Evolutionary conservation across 2,113 vertebrate species (phyloP).

Genomic region (Brienomyrus longianalis): DNA sequence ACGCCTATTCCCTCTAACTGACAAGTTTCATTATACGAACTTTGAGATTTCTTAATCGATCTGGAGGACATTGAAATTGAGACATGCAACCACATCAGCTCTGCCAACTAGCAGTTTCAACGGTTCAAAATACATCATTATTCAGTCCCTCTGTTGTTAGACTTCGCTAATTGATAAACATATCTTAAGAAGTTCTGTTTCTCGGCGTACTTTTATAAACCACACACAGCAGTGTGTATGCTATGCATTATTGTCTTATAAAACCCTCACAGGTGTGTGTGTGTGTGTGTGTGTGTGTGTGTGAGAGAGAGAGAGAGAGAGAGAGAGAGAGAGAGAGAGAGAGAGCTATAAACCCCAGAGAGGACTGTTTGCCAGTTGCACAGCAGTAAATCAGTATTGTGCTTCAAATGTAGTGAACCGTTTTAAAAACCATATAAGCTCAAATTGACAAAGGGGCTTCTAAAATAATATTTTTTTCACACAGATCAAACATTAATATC

Average conservation of each 20-base stretch:
- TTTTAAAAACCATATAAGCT: neutral
- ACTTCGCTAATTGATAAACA: neutral
- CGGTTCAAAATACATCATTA: neutral
- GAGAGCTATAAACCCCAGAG: neutral
- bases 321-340: neutral
- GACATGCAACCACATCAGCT: neutral
- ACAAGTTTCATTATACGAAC: conserved; percentile 15
- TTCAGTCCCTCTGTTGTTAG: neutral
- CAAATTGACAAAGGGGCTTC: neutral
- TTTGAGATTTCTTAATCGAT: neutral
- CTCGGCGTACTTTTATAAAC: neutral
- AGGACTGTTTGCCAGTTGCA: neutral
- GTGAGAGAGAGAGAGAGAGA: neutral
- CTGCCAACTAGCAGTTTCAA: neutral
- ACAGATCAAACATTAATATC: neutral
- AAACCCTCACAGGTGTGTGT: neutral
- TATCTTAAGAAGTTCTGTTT: neutral
- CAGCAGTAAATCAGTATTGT: neutral
- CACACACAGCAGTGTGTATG: neutral
- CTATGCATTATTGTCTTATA: neutral
- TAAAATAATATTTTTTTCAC: neutral
- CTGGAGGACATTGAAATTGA: neutral
- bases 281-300: neutral
- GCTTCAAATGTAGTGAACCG: neutral
- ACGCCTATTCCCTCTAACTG: conserved; percentile 26